phyloP scores from a whole-genome alignment of 92 coral and sea anemone genomes.

The Epizoanthus stellaris region DNA sequence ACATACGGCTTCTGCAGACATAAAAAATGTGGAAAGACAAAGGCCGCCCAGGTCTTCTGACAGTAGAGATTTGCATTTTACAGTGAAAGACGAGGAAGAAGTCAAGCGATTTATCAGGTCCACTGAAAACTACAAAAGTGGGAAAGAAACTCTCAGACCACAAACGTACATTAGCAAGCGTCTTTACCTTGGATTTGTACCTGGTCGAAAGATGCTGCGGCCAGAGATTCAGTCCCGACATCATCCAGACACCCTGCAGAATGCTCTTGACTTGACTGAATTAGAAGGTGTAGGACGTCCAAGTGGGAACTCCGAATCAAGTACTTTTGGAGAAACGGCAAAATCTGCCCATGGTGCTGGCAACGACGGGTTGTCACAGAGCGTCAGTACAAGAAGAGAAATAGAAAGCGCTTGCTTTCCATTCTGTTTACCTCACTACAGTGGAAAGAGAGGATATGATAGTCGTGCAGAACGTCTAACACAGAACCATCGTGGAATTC shows the following conservation, averaged over 20 bases:
- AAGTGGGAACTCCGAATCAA: too few relatives aligned
- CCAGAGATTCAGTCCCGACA: background rate
- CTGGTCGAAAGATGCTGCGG: background rate
- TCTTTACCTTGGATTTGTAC: background rate
- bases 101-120: background rate
- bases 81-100: background rate
- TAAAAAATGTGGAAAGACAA: background rate
- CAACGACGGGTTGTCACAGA: background rate
- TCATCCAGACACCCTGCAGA: background rate
- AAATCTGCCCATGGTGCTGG: background rate
- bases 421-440: conserved; percentile 30
- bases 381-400: background rate
- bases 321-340: too few relatives aligned
- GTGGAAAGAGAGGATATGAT: conserved; percentile 10
- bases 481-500: background rate
- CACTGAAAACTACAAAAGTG: background rate
- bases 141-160: background rate
- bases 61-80: background rate
- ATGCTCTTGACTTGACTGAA: background rate
- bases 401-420: conserved; percentile 18
- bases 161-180: conserved; percentile 30
- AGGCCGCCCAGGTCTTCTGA: background rate
- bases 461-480: background rate
- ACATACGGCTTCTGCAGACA: too few relatives aligned
- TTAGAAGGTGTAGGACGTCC: background rate